Evolutionary conservation across 1,140 invertebrate species (phyloP).

Genomic region (Phymastichus coffea): DNA sequence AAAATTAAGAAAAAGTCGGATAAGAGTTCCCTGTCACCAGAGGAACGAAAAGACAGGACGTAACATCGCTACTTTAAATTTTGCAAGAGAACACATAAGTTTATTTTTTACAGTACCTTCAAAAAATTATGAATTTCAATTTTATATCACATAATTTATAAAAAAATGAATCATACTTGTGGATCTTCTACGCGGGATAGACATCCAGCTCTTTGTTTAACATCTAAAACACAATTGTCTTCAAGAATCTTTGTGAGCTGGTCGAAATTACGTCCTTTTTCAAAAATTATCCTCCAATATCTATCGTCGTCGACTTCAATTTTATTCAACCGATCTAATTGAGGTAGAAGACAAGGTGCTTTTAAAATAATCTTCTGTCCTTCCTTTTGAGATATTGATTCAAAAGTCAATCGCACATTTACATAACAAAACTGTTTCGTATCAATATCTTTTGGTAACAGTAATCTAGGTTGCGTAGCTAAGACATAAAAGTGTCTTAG

Average conservation of each 20-base stretch:
- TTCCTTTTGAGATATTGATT: slow-evolving; percentile 56
- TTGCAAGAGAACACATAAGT: not conserved
- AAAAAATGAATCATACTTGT: slow-evolving; percentile 52
- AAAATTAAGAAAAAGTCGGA: too few species aligned
- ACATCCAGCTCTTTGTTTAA: slow-evolving; percentile 88
- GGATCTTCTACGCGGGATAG: slow-evolving; percentile 87
- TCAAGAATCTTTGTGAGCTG: slow-evolving; percentile 72
- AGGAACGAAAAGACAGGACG: not conserved
- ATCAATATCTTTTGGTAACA: slow-evolving; percentile 85
- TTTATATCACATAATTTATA: slow-evolving; percentile 1
- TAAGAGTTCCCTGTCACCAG: too few species aligned
- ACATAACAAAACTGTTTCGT: slow-evolving; percentile 78
- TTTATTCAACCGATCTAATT: slow-evolving; percentile 73
- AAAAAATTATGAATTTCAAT: not conserved
- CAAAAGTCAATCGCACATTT: slow-evolving; percentile 65
- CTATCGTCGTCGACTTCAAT: slow-evolving; percentile 79
- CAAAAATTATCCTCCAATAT: slow-evolving; percentile 86
- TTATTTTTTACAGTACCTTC: too few species aligned
- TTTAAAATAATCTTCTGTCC: slow-evolving; percentile 62
- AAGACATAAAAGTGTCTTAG: slow-evolving; percentile 93
- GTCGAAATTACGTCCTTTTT: slow-evolving; percentile 80
- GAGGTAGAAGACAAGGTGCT: slow-evolving; percentile 85
- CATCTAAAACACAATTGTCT: slow-evolving; percentile 71
- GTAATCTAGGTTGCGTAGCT: slow-evolving; percentile 83
- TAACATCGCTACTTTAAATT: not conserved